These are phyloP conservation scores for Drosophila kokeensis DNA, from an alignment of 2,888 invertebrate genomes.

Conservation along the genomic window DNA sequence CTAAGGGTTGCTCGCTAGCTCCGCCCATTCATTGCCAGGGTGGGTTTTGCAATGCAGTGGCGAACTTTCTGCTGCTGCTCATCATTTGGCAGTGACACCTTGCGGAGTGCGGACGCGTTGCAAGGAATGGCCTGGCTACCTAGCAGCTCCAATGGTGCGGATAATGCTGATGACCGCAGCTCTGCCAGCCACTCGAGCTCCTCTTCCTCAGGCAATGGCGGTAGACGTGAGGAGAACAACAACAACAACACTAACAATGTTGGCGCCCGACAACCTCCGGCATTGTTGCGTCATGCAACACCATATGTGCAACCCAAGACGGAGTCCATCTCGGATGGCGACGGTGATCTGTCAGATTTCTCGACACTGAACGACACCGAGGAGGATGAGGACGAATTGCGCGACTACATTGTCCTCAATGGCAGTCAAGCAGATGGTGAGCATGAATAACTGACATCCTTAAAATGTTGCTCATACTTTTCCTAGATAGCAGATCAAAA, in stretches of 20 bases:
- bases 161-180: slow-evolving; percentile 71
- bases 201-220: slow-evolving; percentile 38
- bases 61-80: not conserved
- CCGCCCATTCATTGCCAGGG: slow-evolving; percentile 17
- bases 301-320: slow-evolving; percentile 77
- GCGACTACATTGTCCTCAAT: slow-evolving; percentile 70
- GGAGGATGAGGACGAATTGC: slow-evolving; percentile 87
- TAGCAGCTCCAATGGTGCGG: slow-evolving; percentile 61
- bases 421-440: slow-evolving; percentile 76
- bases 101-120: slow-evolving; percentile 24
- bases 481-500: not conserved
- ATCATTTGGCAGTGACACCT: slow-evolving; percentile 34
- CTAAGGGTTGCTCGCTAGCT: slow-evolving; percentile 34
- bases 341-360: slow-evolving; percentile 87
- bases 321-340: slow-evolving; percentile 83
- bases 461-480: not conserved
- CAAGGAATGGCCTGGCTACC: slow-evolving; percentile 68
- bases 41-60: not conserved
- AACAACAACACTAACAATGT: slow-evolving; percentile 15
- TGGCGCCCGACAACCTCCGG: slow-evolving; percentile 36
- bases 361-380: slow-evolving; percentile 91
- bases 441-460: not conserved
- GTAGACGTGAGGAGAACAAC: slow-evolving; percentile 34
- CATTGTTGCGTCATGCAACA: slow-evolving; percentile 54
- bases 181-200: slow-evolving; percentile 66